Evolutionary conservation across 2,797 vertebrate genomes (phyloP).

Genomic region (Anabas testudineus): DNA sequence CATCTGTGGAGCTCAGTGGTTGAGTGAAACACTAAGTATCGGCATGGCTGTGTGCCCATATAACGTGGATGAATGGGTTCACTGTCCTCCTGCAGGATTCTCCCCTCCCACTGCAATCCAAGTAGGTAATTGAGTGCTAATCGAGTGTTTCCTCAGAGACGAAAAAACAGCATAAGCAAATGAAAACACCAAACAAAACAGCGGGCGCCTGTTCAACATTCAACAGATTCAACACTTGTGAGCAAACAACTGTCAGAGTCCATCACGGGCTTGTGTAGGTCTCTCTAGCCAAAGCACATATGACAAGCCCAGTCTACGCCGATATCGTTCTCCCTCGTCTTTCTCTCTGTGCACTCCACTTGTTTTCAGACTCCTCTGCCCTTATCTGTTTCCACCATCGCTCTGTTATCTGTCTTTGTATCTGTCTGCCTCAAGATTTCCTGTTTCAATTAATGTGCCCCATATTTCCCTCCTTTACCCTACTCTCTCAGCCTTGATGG

Average conservation of each 20-base stretch:
- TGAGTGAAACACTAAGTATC: constrained; percentile 45
- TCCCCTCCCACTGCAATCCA: constrained; percentile 42
- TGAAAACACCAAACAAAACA: constrained; percentile 44
- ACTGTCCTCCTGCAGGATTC: constrained; percentile 57
- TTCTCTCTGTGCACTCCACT: not conserved
- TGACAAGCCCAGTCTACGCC: constrained; percentile 34
- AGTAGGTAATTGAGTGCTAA: constrained; percentile 68
- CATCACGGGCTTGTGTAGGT: constrained; percentile 31
- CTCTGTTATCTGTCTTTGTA: constrained; percentile 18
- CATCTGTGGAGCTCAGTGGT: constrained; percentile 20
- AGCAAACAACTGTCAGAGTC: constrained; percentile 47
- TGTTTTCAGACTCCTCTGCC: not conserved
- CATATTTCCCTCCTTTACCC: constrained; percentile 17
- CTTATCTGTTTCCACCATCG: constrained; percentile 19
- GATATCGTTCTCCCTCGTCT: constrained; percentile 22
- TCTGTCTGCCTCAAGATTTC: constrained; percentile 14
- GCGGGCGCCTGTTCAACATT: constrained; percentile 35
- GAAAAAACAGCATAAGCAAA: constrained; percentile 55
- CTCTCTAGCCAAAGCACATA: constrained; percentile 43
- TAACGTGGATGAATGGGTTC: constrained; percentile 61
- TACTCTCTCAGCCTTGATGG: constrained; percentile 22
- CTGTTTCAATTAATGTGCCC: constrained; percentile 18
- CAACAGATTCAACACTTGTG: constrained; percentile 44
- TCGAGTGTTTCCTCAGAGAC: constrained; percentile 54
- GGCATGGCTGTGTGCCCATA: constrained; percentile 56